Base-by-base conservation (phyloP, 2,888 invertebrate genomes). In the Eupithecia subfuscata region DNA sequence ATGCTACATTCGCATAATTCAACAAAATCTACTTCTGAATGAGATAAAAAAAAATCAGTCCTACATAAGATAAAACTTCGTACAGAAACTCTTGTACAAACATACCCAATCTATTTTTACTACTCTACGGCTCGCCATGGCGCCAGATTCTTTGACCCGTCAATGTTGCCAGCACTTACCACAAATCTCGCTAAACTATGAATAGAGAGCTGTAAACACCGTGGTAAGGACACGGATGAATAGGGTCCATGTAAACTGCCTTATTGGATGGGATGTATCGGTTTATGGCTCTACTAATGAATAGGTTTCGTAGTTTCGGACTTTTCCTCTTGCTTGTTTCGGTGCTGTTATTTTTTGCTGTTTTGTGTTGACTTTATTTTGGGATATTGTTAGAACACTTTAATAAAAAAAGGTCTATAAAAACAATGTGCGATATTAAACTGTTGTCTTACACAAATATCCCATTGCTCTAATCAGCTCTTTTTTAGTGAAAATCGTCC, bases 151-250 rank as follows among this genome's bases (percentile, higher is more conserved):
- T 75, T 70, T 78, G 80, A 79, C 80, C 80, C 78, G 70, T 69
- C 70, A 48, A 70, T 75, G 56, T 67, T 70, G 70, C 30, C 78
- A 76, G 74, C 73, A 77, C 79, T 79, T 77, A 80, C 82, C 82
- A 83, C 82, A 83, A 83, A 83, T 82, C 83, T 83, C 76, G 77
- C 73, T 76, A 77, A 80, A 79, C 78, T 76, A 76, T 78, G 80
- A 79, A 80, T 78, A 71, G 75, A n/a, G 14, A 25, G 60, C 60
- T 60, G 68, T 68, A 68, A 68, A 68, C 68, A 68, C 68, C 37
- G 76, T 70, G 73, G 80, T 75, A 76, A 77, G 70, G 37, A 75
- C 70, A 75, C 43, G 48, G 43, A 52, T 73, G 76, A 77, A 77
- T 77, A 73, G 77, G 77, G 75, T 74, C 75, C 77, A 77, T 77